phyloP scores from a whole-genome alignment of 2,888 invertebrate species.

The Cosmorhoe ocellata region DNA sequence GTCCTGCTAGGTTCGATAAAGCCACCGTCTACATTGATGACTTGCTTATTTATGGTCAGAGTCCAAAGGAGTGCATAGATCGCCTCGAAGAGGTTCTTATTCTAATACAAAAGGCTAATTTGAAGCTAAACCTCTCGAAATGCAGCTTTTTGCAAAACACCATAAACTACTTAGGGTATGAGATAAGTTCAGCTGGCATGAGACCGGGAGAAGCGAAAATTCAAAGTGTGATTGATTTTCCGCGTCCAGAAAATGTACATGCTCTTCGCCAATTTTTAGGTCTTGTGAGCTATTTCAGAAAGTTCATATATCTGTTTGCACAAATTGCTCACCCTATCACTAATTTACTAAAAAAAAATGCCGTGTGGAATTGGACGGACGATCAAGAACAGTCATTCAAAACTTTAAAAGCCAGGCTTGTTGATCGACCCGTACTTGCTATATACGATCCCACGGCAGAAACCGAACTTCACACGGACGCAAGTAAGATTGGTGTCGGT shows the following conservation, averaged over 20 bases:
- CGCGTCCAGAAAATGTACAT: neutral
- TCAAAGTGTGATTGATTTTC: neutral
- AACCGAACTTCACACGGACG: conserved; percentile 5
- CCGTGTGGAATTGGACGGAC: neutral
- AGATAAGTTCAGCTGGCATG: neutral
- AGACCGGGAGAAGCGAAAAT: neutral
- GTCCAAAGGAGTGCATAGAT: neutral
- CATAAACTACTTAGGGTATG: conserved; percentile 9
- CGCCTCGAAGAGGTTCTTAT: neutral
- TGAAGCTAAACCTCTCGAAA: neutral
- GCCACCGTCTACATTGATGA: neutral
- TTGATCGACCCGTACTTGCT: neutral
- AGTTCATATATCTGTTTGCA: neutral
- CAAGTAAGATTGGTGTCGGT: neutral
- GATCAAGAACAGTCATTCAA: neutral
- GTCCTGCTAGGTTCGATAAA: neutral
- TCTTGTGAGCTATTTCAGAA: neutral
- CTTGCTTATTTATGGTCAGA: neutral
- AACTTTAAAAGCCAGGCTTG: neutral
- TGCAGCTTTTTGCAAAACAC: neutral
- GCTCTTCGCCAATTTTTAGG: neutral
- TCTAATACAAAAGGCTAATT: neutral
- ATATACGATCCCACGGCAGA: neutral
- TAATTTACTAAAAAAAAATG: neutral
- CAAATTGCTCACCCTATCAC: neutral